A percentile compares a stretch with the other conserved stretches of the same genome.
Evolutionary conservation across 2,113 vertebrate species (phyloP).

Genomic region (Echinops telfairi): DNA sequence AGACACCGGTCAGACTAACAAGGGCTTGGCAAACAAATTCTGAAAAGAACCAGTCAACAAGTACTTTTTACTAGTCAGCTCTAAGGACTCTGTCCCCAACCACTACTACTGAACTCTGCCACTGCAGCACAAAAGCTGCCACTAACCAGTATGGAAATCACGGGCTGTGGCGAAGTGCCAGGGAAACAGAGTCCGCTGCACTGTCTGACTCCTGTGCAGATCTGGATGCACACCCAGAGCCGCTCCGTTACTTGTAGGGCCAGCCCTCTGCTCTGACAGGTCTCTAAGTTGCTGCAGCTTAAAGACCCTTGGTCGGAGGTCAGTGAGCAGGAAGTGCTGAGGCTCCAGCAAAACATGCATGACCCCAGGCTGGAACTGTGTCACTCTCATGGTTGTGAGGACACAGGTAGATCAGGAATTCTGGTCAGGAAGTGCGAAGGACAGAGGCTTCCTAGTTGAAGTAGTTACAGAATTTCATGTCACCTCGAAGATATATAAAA

Average conservation of each 20-base stretch:
- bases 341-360: too few species aligned
- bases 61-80: neutral
- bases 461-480: too few species aligned
- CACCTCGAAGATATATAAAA: too few species aligned
- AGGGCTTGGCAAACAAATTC: neutral
- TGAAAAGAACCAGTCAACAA: neutral
- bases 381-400: fast-evolving
- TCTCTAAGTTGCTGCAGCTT: neutral
- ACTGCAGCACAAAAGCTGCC: neutral
- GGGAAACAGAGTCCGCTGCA: neutral
- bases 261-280: too few species aligned
- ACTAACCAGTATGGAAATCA: neutral
- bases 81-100: neutral
- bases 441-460: neutral
- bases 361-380: neutral
- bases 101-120: neutral
- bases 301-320: neutral
- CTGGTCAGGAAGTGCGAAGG: neutral
- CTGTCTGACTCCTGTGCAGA: too few species aligned
- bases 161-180: fast-evolving
- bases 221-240: fast-evolving
- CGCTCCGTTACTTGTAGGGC: neutral
- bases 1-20: neutral
- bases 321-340: neutral
- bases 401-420: neutral